Evolutionary conservation across 2,113 vertebrate species (phyloP).

Genomic region (Ptyas mucosa): DNA sequence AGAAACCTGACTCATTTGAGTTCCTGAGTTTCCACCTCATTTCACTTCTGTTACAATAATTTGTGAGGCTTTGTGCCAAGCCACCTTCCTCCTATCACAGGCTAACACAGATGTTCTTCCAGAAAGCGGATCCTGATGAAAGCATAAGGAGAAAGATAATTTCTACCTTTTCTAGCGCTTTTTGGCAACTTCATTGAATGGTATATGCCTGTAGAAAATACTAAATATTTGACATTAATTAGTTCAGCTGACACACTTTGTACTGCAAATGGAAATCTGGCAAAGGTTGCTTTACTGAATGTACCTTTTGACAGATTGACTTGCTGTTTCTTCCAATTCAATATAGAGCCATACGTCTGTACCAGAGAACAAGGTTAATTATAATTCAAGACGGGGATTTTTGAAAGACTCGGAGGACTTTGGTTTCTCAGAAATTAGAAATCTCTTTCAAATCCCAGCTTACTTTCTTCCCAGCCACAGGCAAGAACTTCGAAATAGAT

Average conservation of each 20-base stretch:
- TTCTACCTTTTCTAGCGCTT: background rate
- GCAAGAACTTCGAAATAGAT: background rate
- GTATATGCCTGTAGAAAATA: background rate
- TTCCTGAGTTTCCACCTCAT: background rate
- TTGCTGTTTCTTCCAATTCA: background rate
- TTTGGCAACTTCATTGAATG: background rate
- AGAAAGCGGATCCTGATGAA: background rate
- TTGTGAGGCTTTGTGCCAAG: background rate
- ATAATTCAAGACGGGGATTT: background rate
- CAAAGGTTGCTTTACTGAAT: background rate
- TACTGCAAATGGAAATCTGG: background rate
- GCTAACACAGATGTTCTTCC: background rate
- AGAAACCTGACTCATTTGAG: background rate
- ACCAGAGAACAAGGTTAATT: constrained; percentile 18
- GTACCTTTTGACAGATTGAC: constrained; percentile 4
- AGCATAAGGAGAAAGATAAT: background rate
- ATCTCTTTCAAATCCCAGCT: background rate
- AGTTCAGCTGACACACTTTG: background rate
- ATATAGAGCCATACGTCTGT: background rate
- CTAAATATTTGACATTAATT: constrained; percentile 9
- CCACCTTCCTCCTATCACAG: background rate
- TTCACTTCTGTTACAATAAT: background rate
- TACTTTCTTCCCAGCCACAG: background rate
- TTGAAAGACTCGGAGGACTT: background rate
- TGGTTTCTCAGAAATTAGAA: background rate